Percentiles rank a stretch among this genome's conserved stretches.
Conservation (phyloP, 2,888 invertebrate genomes). For the Macrosoma leucophasiata region DNA sequence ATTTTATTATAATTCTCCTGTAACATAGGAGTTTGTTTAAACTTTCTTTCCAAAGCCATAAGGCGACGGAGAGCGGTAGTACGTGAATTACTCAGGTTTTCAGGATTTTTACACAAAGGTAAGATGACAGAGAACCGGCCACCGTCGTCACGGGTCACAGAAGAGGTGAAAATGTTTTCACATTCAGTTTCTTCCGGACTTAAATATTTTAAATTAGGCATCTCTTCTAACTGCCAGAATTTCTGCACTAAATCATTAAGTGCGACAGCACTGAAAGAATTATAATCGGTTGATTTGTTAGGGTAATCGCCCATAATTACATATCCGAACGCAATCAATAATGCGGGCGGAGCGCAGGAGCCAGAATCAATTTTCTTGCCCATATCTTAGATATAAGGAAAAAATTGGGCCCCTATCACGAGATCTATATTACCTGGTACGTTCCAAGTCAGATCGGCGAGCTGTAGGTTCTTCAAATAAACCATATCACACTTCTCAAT, state of each 20-base stretch:
- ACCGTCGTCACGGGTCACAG: conserved; percentile 1
- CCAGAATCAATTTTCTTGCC: conserved; percentile 4
- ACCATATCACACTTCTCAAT: too few relatives aligned
- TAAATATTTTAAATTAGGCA: neutral
- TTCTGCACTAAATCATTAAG: conserved; percentile 6
- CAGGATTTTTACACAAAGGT: conserved; percentile 9
- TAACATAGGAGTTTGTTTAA: conserved; percentile 2
- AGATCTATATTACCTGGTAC: conserved; percentile 13
- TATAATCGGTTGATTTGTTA: neutral
- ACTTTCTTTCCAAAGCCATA: conserved; percentile 7
- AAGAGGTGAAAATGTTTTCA: conserved; percentile 1
- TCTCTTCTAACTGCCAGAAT: conserved; percentile 9
- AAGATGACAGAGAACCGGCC: too few relatives aligned
- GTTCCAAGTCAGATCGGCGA: conserved; percentile 12
- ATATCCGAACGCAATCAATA: too few relatives aligned
- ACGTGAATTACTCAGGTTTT: conserved; percentile 12
- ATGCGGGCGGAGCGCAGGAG: too few relatives aligned
- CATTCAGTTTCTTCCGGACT: conserved; percentile 14
- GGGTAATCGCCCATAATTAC: conserved; percentile 11
- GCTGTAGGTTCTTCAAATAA: conserved; percentile 7
- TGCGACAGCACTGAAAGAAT: conserved; percentile 3
- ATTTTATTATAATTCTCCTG: conserved; percentile 10
- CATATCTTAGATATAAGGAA: conserved; percentile 11
- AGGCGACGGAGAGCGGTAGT: conserved; percentile 10
- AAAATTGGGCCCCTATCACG: conserved; percentile 13